Conservation (phyloP, 2,113 vertebrate species). For the Romanogobio albipinnatus region DNA sequence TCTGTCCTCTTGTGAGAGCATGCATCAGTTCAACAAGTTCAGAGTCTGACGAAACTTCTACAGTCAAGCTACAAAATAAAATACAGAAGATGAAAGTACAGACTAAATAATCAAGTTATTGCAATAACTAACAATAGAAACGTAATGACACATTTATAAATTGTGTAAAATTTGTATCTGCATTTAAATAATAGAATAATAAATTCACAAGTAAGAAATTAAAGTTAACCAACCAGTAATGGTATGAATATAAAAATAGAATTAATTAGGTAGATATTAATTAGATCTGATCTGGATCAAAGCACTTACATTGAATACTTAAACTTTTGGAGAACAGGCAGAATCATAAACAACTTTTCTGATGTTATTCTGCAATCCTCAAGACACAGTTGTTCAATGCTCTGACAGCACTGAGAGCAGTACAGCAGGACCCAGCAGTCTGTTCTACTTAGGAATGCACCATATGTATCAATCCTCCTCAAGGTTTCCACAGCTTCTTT, state of each 20-base stretch:
- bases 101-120: neutral
- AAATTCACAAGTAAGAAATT: neutral
- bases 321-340: neutral
- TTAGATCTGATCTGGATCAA: neutral
- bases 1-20: neutral
- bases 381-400: neutral
- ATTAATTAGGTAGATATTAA: no score
- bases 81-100: neutral
- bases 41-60: neutral
- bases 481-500: neutral
- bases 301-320: rapidly evolving
- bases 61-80: neutral
- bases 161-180: neutral
- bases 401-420: constrained; percentile 18
- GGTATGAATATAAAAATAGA: no score
- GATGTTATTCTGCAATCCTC: rapidly evolving
- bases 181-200: no score
- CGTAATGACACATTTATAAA: neutral
- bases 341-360: neutral
- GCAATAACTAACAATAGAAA: neutral
- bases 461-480: rapidly evolving
- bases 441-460: neutral
- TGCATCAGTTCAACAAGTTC: neutral
- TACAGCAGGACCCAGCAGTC: constrained; percentile 22
- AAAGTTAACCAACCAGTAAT: neutral